Conservation (phyloP, 2,797 vertebrate genomes). For the Sebastes hopkinsi region DNA sequence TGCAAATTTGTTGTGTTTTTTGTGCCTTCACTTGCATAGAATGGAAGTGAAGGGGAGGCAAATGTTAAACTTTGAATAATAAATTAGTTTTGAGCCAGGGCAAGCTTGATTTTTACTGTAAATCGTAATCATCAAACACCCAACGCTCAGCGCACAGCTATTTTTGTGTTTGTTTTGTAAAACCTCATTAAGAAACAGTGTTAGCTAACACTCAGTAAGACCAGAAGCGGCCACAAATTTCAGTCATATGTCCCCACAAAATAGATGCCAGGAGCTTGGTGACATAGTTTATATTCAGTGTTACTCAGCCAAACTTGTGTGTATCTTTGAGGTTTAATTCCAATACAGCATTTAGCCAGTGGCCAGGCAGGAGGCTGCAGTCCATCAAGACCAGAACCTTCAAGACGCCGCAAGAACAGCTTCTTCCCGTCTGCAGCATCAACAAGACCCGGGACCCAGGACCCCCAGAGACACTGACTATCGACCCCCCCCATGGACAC, state of each 20-base stretch:
- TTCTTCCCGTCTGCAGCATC: background rate
- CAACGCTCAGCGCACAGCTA: background rate
- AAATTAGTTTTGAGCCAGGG: background rate
- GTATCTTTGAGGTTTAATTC: background rate
- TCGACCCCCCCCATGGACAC: no score
- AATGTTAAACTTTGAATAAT: background rate
- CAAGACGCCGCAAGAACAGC: background rate
- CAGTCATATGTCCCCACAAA: no score
- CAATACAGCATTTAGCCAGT: background rate
- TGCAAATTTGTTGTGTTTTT: no score
- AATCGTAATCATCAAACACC: background rate
- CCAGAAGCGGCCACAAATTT: no score
- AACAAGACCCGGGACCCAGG: background rate
- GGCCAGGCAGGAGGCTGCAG: background rate
- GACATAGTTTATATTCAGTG: background rate
- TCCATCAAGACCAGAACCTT: background rate
- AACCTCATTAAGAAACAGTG: background rate
- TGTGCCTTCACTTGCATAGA: rapidly evolving
- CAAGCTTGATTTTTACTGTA: background rate
- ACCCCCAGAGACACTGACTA: background rate
- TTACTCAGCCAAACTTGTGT: background rate
- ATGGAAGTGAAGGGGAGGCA: no score
- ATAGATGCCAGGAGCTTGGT: background rate
- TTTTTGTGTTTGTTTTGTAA: background rate
- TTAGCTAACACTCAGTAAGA: background rate